phyloP scores from a whole-genome alignment of 2,113 vertebrate species.

The Cryptomyrus ogoouensis region DNA sequence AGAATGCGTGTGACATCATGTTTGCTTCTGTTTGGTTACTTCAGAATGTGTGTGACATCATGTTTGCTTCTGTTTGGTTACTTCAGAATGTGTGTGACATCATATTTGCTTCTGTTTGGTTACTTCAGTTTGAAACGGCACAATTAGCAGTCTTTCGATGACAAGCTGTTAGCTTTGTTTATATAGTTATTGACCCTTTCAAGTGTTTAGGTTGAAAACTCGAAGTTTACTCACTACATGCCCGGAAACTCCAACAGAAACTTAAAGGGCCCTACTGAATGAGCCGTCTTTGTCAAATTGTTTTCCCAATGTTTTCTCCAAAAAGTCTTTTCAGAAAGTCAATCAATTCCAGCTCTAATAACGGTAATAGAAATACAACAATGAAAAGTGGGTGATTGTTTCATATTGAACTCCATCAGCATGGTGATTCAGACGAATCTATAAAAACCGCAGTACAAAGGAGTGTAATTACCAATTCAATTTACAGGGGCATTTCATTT shows the following conservation, averaged over 20 bases:
- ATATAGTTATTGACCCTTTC: background rate
- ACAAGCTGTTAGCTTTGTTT: background rate
- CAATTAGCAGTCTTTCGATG: background rate
- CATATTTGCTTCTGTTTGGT: no score
- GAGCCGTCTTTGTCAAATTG: background rate
- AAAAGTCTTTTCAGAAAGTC: background rate
- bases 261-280: background rate
- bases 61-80: no score
- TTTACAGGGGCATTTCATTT: conserved; percentile 2
- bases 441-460: background rate
- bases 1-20: no score
- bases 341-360: conserved; percentile 15
- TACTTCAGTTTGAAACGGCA: background rate
- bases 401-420: conserved; percentile 6
- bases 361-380: conserved; percentile 13
- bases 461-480: conserved; percentile 19
- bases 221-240: background rate
- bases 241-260: background rate
- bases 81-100: no score
- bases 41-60: background rate
- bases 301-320: background rate
- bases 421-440: background rate
- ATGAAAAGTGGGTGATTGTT: conserved; percentile 1
- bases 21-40: background rate
- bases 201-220: background rate